Percentiles rank a stretch among this genome's conserved stretches.
These are phyloP conservation scores for Zaprionus kolodkinae DNA, from an alignment of 1,140 invertebrate species.

Conservation along the genomic window DNA sequence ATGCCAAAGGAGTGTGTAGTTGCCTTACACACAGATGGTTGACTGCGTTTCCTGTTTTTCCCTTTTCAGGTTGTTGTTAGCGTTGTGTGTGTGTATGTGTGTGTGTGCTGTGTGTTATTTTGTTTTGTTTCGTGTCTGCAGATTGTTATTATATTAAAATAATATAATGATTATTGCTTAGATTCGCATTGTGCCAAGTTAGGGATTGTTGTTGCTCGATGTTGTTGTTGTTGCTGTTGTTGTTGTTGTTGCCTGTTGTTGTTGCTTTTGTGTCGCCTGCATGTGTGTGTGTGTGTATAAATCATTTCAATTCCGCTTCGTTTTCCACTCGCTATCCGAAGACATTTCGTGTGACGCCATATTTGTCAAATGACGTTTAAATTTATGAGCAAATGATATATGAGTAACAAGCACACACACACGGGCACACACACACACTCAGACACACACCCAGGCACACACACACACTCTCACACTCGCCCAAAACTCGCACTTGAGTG, in stretches of 20 bases:
- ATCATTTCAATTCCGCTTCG: conserved; percentile 52
- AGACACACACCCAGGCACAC: background rate
- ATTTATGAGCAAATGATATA: conserved; percentile 61
- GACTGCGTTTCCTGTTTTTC: conserved; percentile 27
- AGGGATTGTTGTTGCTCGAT: background rate
- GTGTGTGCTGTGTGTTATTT: conserved; percentile 19
- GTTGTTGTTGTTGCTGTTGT: background rate
- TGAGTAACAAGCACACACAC: conserved; percentile 40
- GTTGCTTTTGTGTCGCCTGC: background rate
- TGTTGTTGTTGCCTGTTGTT: conserved; percentile 4
- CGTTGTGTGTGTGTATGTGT: conserved; percentile 18
- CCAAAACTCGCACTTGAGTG: conserved; percentile 2
- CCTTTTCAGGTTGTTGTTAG: conserved; percentile 3
- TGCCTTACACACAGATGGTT: conserved; percentile 14
- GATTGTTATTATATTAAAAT: conserved; percentile 71
- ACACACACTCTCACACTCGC: background rate
- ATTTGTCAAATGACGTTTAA: conserved; percentile 73
- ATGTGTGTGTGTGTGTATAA: conserved; percentile 35
- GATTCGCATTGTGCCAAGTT: conserved; percentile 15
- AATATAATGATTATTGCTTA: conserved; percentile 59
- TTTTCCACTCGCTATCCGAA: conserved; percentile 44
- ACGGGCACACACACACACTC: background rate
- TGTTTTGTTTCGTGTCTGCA: conserved; percentile 53
- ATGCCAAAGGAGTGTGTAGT: conserved; percentile 19
- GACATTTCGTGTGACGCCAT: conserved; percentile 63